Evolutionary conservation across 1,140 invertebrate genomes (phyloP), one percentile per base, ranked within the genome.

Genomic region (Platyscapa corneri): DNA sequence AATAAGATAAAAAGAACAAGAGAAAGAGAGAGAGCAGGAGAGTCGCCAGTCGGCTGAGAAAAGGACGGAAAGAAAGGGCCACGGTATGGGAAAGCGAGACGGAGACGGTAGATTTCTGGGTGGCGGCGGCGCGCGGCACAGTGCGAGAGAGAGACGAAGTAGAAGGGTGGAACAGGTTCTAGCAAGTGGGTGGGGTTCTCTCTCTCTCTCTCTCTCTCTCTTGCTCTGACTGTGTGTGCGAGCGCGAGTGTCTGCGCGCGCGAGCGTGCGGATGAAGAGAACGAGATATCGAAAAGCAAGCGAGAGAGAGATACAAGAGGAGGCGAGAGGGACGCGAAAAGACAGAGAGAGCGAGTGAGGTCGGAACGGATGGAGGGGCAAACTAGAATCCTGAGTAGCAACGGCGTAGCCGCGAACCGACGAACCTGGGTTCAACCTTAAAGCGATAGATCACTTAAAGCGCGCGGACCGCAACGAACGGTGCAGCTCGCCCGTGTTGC

Each of bases 301-400:
- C 87, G 82, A 83, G 84, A 85, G 83, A 86, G 85, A 86, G 87
- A 84, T 76, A 83, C 53, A 86, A 79, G 74, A 84, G 82, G 42
- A 72, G 82, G 34, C 76, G 74, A 84, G 82, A 37, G 65, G 82
- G 34, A 53, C 60, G 77, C 76, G 74, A 75, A 78, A 65, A 65
- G 82, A 86, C 42, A 72, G 87, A 86, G 86, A 80, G 87, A 65
- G 75, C 64, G 76, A 75, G 53, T 77, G 75, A 79, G 75, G 83
- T 39, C 53, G 84, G 83, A 78, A 80, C 86, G 87, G 74, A 85
- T 87, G 88, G 88, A 90, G 87, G 90, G 88, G 89, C 91, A 90
- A 91, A 93, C 91, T 92, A 91, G 92, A 93, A 93, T 93, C 90
- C 91, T 91, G 92, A 92, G 92, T 93, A 93, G 92, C 92, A 93